phyloP scores from a whole-genome alignment of 2,797 vertebrate genomes.

The Mustela erminea region DNA sequence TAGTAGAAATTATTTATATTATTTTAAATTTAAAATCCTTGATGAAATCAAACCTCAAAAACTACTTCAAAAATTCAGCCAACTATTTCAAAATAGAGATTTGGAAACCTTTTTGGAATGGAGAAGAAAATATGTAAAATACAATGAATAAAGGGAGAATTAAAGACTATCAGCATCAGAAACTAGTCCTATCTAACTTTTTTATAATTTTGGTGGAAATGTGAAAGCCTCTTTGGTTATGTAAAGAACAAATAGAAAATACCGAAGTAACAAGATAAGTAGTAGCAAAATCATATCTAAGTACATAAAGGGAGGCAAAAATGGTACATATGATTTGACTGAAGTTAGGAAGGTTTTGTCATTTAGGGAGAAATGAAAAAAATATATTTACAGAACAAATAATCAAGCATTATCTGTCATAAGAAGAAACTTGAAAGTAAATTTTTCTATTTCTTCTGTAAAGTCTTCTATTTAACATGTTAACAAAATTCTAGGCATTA shows the following conservation, averaged over 20 bases:
- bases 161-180: neutral
- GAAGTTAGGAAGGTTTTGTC: neutral
- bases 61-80: neutral
- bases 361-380: slow-evolving; percentile 3
- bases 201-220: slow-evolving; percentile 15
- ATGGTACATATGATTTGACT: neutral
- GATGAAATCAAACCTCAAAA: slow-evolving; percentile 34
- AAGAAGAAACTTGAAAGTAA: neutral
- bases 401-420: neutral
- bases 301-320: neutral
- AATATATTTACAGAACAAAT: slow-evolving; percentile 42
- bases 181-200: neutral
- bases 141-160: neutral
- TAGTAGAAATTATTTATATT: slow-evolving; percentile 32
- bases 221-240: neutral
- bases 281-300: neutral
- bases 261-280: neutral
- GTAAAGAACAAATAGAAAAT: slow-evolving; percentile 9
- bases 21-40: neutral
- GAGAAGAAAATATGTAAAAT: slow-evolving; percentile 29
- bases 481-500: neutral
- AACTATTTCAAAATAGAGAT: neutral
- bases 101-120: neutral
- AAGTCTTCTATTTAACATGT: neutral
- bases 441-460: neutral